Percentiles rank a stretch among this genome's conserved stretches.
Evolutionary conservation across 2,797 vertebrate species (phyloP).

Genomic region (Acanthurus lineatus): DNA sequence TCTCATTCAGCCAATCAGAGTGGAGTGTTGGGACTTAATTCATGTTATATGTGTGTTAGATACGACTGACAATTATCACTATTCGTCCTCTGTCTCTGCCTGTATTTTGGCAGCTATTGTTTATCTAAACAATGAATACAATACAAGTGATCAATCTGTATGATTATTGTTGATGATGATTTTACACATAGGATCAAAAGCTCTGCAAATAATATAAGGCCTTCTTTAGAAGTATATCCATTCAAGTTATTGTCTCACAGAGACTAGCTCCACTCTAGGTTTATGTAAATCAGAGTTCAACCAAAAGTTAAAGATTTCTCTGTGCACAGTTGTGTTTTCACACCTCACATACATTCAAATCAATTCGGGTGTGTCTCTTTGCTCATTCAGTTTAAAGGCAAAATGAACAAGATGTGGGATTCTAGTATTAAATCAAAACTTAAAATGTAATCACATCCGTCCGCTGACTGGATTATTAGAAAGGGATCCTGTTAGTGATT

Average conservation of each 20-base stretch:
- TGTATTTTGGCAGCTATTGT: conserved; percentile 3
- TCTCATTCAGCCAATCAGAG: conserved; percentile 38
- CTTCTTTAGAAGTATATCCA: neutral
- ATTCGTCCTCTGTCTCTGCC: neutral
- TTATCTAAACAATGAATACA: neutral
- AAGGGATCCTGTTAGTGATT: neutral
- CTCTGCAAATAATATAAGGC: neutral
- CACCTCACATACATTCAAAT: neutral
- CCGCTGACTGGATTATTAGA: neutral
- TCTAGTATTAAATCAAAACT: neutral
- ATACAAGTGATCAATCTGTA: neutral
- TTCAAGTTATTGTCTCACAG: neutral
- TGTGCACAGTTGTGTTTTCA: neutral
- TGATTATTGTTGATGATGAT: neutral
- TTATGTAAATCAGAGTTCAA: neutral
- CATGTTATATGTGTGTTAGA: neutral
- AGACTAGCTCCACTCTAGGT: neutral
- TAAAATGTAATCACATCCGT: neutral
- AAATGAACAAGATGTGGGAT: neutral
- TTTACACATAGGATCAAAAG: neutral
- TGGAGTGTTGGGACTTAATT: conserved; percentile 17
- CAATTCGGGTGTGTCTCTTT: neutral
- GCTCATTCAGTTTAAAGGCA: neutral
- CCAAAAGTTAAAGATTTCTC: neutral
- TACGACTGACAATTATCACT: neutral